A percentile compares a stretch with the other conserved stretches of the same genome.
Conservation (phyloP, 2,113 vertebrate genomes). For the Xenopus borealis region DNA sequence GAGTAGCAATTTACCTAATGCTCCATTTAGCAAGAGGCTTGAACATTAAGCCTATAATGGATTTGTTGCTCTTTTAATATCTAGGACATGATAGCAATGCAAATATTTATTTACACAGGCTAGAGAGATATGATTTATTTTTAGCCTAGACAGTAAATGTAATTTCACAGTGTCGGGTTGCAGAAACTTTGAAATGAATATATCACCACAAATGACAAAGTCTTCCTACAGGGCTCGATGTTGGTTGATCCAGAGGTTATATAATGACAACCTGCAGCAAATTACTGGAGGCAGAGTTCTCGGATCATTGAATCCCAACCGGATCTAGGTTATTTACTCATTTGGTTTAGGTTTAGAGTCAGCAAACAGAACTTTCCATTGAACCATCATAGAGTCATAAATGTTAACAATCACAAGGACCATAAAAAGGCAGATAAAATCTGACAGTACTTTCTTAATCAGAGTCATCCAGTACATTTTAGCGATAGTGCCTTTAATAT, state of each 20-base stretch:
- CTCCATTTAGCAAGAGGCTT: too few relatives aligned
- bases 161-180: too few relatives aligned
- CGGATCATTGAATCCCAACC: slow-evolving; percentile 34
- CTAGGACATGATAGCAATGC: too few relatives aligned
- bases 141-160: too few relatives aligned
- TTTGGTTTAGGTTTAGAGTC: slow-evolving; percentile 33
- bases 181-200: too few relatives aligned
- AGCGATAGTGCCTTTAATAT: neutral
- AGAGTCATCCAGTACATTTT: neutral
- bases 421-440: slow-evolving; percentile 9
- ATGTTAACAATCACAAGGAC: slow-evolving; percentile 14
- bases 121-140: too few relatives aligned
- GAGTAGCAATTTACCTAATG: too few relatives aligned
- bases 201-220: neutral
- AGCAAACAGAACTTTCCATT: slow-evolving; percentile 33
- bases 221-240: neutral
- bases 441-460: slow-evolving; percentile 6
- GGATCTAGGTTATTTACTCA: slow-evolving; percentile 42
- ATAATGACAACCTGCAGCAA: slow-evolving; percentile 19
- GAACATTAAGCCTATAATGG: too few relatives aligned
- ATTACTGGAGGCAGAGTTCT: slow-evolving; percentile 16
- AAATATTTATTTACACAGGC: too few relatives aligned
- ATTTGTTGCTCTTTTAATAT: too few relatives aligned
- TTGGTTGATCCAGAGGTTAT: slow-evolving; percentile 14
- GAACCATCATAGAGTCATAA: slow-evolving; percentile 26